These are phyloP conservation scores for Dryadula phaetusa DNA, from an alignment of 2,888 invertebrate genomes.

Conservation along the genomic window DNA sequence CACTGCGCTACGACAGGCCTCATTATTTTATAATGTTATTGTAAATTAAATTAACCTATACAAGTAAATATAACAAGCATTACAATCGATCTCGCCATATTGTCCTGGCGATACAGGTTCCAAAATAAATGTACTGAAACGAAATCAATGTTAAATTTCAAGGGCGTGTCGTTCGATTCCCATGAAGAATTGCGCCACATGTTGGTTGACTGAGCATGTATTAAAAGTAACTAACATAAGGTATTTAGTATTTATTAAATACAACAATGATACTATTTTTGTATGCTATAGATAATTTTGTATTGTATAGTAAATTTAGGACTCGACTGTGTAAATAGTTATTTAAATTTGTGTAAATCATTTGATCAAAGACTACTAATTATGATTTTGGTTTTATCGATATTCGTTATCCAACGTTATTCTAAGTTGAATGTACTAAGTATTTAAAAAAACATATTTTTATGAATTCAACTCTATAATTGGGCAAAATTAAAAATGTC, in stretches of 20 bases:
- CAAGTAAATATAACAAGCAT: neutral
- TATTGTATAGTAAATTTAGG: neutral
- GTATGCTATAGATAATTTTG: too few species aligned
- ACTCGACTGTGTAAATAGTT: too few species aligned
- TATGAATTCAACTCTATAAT: too few species aligned
- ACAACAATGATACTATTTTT: neutral
- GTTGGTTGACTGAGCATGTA: conserved; percentile 35
- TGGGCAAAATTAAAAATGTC: too few species aligned
- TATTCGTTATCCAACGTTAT: too few species aligned
- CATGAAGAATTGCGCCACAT: conserved; percentile 40
- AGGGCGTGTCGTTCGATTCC: conserved; percentile 45
- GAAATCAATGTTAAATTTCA: conserved; percentile 34
- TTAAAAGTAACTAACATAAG: conserved; percentile 18
- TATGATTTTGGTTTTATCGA: too few species aligned
- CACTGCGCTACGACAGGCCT: too few species aligned
- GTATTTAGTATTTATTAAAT: neutral
- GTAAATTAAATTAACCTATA: neutral
- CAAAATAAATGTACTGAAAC: conserved; percentile 11
- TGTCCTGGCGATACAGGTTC: neutral
- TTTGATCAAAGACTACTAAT: too few species aligned
- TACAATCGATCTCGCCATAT: neutral
- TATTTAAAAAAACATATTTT: too few species aligned
- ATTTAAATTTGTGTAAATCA: too few species aligned
- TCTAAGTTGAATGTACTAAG: too few species aligned
- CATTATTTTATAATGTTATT: neutral